These are phyloP conservation scores for Liparis tanakae DNA, from an alignment of 2,797 vertebrate genomes.

Conservation along the genomic window DNA sequence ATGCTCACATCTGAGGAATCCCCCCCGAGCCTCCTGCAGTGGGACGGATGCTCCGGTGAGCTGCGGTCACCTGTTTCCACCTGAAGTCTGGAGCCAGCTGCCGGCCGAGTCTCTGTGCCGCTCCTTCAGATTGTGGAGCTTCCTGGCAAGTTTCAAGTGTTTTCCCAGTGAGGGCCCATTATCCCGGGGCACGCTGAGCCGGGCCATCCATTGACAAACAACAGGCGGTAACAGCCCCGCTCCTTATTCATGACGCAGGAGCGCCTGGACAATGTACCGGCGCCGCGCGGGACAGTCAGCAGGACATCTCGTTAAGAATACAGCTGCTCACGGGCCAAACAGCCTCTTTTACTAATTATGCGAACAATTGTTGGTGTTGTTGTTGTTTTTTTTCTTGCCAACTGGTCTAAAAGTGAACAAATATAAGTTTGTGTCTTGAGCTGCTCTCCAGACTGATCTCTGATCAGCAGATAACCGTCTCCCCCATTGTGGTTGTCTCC, in stretches of 20 bases:
- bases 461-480: constrained; percentile 44
- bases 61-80: constrained; percentile 23
- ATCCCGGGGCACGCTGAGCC: constrained; percentile 52
- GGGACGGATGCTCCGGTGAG: background rate
- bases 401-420: constrained; percentile 30
- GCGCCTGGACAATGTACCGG: constrained; percentile 71
- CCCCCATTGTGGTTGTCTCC: constrained; percentile 37
- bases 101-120: constrained; percentile 24
- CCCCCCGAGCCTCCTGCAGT: background rate
- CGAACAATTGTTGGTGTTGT: constrained; percentile 40
- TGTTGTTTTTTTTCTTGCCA: constrained; percentile 20
- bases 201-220: constrained; percentile 75
- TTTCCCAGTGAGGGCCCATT: constrained; percentile 68
- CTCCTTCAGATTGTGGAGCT: constrained; percentile 58
- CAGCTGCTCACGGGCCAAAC: constrained; percentile 67
- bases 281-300: constrained; percentile 57
- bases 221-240: constrained; percentile 69
- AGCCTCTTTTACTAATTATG: constrained; percentile 29
- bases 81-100: constrained; percentile 34
- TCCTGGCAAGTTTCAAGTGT: constrained; percentile 74
- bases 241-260: constrained; percentile 73
- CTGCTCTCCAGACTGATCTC: constrained; percentile 18
- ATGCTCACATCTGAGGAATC: background rate
- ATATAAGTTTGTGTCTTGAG: constrained; percentile 36
- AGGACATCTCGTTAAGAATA: constrained; percentile 69